Evolutionary conservation across 2,113 vertebrate species (phyloP), one percentile per base, ranked within the genome.

Genomic region (Cebus imitator): DNA sequence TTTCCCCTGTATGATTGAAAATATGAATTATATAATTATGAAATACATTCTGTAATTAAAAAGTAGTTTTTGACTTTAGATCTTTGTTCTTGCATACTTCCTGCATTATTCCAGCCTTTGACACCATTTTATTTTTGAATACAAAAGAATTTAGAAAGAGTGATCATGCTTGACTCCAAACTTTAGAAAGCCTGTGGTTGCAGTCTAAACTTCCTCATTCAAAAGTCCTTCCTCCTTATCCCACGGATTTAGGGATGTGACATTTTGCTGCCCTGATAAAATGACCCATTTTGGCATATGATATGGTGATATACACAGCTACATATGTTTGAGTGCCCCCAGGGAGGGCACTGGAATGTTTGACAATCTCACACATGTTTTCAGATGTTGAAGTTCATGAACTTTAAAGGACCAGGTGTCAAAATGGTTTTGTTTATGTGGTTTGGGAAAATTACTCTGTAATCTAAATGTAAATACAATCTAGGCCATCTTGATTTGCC

Each of bases 321-420:
- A 94, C 94, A 92, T 96, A 82, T 94, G 97, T 95, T 94, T 93
- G 43, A 64, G 23, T 73, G 79, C 70, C 94, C 93, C 93, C n/a
- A 37, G 90, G 87, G 92, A 96, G 72, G 32, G 58, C 9, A 20
- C 37, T 90, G 83, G 94, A 94, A 98, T 97, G 97, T 95, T 97
- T 94, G 94, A 92, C 90, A 96, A 88, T 95, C 78, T 18, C 90
- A 68, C 84, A 95, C 66, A 10, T 95, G 90, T 95, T 96, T 96
- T 97, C 66, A 94, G 87, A 97, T 97, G 90, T 94, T 87, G 80
- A 97, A 95, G 97, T 98, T 98, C 97, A 75, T 96, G 98, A 98
- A 97, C 97, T 97, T 82, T 87, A 55, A 96, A 93, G 84, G 48
- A 48, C 88, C 95, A 97, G 94, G 97, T 97, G 97, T 96, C 93